Base-by-base conservation (phyloP, 2,797 vertebrate genomes). In the Erpetoichthys calabaricus region DNA sequence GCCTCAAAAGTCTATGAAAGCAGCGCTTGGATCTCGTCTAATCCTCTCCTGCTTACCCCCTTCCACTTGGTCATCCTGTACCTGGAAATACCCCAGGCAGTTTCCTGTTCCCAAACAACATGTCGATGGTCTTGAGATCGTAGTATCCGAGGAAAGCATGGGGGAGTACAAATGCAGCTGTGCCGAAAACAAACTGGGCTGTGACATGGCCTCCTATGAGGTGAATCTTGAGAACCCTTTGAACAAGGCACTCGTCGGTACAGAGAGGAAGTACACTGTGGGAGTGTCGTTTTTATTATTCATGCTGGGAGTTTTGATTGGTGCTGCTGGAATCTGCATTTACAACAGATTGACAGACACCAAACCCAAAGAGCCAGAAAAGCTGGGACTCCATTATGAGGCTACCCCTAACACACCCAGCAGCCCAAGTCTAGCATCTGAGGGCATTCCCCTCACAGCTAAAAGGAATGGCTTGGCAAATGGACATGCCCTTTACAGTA, bases 391-490 rank as follows among this genome's bases (percentile, higher is more conserved):
- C n/a, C 69, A 68, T 3, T 82, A 81, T 3, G 80, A 85, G 0
- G 81, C 84, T 62, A 86, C 88, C 1, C 88, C 86, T 0, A 88
- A 87, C 65, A 86, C 88, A 0, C 89, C 89, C 0, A 87, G 87
- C 72, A 89, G 86, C 8, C 76, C 81, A 60, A 90, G 89, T 52
- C 58, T 87, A 59, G 41, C 85, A 43, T 86, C 87, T 0, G 81
- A 90, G 42, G 85, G 81, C 0, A 80, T 89, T 68, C 76, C 80
- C 1, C 58, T 86, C 62, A 73, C 74, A 0, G 80, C 83, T 55
- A 89, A 87, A 62, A 81, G 83, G 45, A 89, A 88, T 4, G 80
- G 82, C 2, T 69, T 81, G 0, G 69, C 82, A 10, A 80, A 84
- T 9, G 85, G 81, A 62, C 82, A 84, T 62, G 80, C 71, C 62